Evolutionary conservation across 1,140 invertebrate species (phyloP).

Genomic region (Drosophila repletoides): DNA sequence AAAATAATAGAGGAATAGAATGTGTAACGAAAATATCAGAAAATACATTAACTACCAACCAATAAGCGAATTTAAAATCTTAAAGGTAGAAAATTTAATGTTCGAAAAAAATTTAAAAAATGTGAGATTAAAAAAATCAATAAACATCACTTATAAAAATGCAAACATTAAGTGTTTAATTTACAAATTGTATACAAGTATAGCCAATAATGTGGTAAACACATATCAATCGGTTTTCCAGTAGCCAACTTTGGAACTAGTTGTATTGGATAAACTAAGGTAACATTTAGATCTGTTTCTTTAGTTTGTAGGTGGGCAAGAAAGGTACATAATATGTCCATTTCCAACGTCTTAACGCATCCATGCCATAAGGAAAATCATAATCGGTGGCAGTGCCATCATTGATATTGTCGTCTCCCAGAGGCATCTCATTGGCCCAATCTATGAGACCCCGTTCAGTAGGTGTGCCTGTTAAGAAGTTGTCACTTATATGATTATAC

Average conservation of each 20-base stretch:
- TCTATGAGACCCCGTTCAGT: conserved; percentile 87
- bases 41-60: conserved; percentile 33
- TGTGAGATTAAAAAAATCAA: conserved; percentile 34
- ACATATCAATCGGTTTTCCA: too few relatives aligned
- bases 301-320: conserved; percentile 86
- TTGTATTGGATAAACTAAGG: too few relatives aligned
- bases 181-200: too few relatives aligned
- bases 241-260: background rate
- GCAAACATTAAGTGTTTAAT: too few relatives aligned
- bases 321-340: conserved; percentile 88
- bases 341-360: conserved; percentile 75
- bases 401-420: conserved; percentile 83
- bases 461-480: conserved; percentile 84
- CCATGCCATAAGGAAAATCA: conserved; percentile 89
- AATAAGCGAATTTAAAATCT: conserved; percentile 67
- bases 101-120: conserved; percentile 35
- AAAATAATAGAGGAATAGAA: conserved; percentile 75
- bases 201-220: too few relatives aligned
- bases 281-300: conserved; percentile 59
- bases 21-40: conserved; percentile 17
- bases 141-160: conserved; percentile 27
- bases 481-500: background rate
- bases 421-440: conserved; percentile 88
- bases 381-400: conserved; percentile 85
- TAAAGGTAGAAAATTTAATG: conserved; percentile 23